Conservation (phyloP, 2,113 vertebrate genomes). For the Leptobrachium leishanense region DNA sequence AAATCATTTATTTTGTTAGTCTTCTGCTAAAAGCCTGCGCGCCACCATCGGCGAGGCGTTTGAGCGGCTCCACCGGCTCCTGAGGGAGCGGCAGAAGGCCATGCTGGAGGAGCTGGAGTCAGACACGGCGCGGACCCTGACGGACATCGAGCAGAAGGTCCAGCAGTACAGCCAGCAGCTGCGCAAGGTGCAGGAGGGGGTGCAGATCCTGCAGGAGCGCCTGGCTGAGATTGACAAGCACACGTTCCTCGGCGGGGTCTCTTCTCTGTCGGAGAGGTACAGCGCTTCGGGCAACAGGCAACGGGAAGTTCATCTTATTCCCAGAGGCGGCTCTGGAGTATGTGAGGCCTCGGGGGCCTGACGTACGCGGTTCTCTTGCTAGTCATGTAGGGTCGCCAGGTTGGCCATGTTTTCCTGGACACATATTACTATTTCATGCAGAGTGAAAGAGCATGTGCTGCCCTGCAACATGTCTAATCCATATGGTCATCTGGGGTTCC, state of each 20-base stretch:
- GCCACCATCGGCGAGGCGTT: constrained; percentile 91
- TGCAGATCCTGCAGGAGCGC: constrained; percentile 93
- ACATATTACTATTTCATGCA: too few relatives aligned
- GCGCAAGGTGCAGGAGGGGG: constrained; percentile 91
- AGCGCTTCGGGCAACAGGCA: neutral
- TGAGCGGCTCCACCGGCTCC: constrained; percentile 88
- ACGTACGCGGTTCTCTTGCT: too few relatives aligned
- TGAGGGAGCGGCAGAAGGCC: constrained; percentile 93
- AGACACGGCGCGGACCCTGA: constrained; percentile 86
- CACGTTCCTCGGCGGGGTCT: constrained; percentile 85
- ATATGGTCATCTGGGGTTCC: too few relatives aligned
- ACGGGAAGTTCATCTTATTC: too few relatives aligned
- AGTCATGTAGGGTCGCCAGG: too few relatives aligned
- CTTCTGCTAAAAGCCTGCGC: constrained; percentile 89
- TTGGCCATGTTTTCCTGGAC: too few relatives aligned
- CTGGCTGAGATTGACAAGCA: constrained; percentile 83
- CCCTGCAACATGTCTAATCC: too few relatives aligned
- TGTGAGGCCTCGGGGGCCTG: too few relatives aligned
- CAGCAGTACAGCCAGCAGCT: constrained; percentile 96
- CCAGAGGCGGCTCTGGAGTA: too few relatives aligned
- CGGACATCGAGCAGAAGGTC: constrained; percentile 95
- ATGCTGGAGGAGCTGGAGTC: constrained; percentile 97
- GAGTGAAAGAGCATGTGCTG: too few relatives aligned
- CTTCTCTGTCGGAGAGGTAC: constrained; percentile 86
- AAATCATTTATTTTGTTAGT: constrained; percentile 70